Evolutionary conservation across 2,113 vertebrate species (phyloP).

Genomic region (Ondatra zibethicus): DNA sequence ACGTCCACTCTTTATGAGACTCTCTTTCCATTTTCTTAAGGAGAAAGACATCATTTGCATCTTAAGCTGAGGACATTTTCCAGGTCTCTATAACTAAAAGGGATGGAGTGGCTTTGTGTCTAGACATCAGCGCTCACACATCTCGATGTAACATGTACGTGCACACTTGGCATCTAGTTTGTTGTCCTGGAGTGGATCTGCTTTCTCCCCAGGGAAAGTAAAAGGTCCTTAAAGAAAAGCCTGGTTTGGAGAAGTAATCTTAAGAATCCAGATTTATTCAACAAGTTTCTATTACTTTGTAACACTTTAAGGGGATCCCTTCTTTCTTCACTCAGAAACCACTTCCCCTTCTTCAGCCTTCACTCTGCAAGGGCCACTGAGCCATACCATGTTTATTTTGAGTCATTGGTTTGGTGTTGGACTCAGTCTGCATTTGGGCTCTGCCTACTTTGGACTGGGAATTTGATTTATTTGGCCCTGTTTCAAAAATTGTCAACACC

Average conservation of each 20-base stretch:
- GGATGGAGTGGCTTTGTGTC: not conserved
- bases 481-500: conserved; percentile 77
- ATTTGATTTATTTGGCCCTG: conserved; percentile 66
- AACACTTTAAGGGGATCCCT: not conserved
- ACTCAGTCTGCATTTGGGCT: conserved; percentile 17
- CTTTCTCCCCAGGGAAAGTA: conserved; percentile 30
- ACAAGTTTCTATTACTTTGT: conserved; percentile 33
- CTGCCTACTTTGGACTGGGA: conserved; percentile 45
- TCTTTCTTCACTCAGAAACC: conserved; percentile 45
- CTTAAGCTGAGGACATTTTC: conserved; percentile 47
- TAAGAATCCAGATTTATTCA: not conserved
- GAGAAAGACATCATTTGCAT: conserved; percentile 38
- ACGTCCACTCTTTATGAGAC: conserved; percentile 37
- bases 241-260: conserved; percentile 41
- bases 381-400: conserved; percentile 14
- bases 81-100: conserved; percentile 35
- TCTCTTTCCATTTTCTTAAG: conserved; percentile 42
- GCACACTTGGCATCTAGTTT: conserved; percentile 32
- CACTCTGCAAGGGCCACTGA: not conserved
- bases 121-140: not conserved
- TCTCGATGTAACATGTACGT: not conserved
- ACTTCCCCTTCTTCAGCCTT: not conserved
- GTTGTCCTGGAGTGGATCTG: not conserved
- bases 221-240: conserved; percentile 44
- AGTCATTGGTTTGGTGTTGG: conserved; percentile 51